Evolutionary conservation across 2,888 invertebrate species (phyloP).

Genomic region (Dromius quadrimaculatus): DNA sequence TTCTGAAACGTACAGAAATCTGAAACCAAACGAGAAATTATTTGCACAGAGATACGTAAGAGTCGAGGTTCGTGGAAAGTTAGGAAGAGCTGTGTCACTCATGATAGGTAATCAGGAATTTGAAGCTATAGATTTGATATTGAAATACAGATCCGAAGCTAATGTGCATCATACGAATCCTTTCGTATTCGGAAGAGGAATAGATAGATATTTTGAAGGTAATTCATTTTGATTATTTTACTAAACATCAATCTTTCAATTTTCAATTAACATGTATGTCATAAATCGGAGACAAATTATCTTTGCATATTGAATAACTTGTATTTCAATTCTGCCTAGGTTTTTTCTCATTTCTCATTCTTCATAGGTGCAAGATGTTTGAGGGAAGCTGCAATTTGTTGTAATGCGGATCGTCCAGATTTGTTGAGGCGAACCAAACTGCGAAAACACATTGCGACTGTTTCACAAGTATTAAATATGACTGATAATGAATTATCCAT

Average conservation of each 20-base stretch:
- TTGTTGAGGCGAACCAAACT: conserved; percentile 2
- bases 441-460: conserved; percentile 13
- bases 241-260: not conserved
- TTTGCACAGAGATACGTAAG: not conserved
- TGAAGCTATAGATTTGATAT: not conserved
- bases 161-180: conserved; percentile 9
- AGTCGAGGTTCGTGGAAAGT: conserved; percentile 4
- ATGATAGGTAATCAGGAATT: not conserved
- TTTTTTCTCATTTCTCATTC: not conserved
- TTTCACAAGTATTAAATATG: conserved; percentile 20
- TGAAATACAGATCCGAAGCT: conserved; percentile 3
- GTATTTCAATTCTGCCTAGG: not conserved
- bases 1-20: conserved; percentile 8
- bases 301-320: not conserved
- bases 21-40: conserved; percentile 2
- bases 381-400: conserved; percentile 1
- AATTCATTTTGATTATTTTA: not conserved
- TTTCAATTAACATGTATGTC: not conserved
- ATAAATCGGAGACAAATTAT: not conserved
- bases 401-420: not conserved
- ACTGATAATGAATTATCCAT: conserved; percentile 19
- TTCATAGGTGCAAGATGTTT: conserved; percentile 9
- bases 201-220: conserved; percentile 10
- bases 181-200: conserved; percentile 1
- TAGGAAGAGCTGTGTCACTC: conserved; percentile 3